These are phyloP conservation scores for Sebastes wilsoni DNA, from an alignment of 2,797 vertebrate species.

Conservation along the genomic window DNA sequence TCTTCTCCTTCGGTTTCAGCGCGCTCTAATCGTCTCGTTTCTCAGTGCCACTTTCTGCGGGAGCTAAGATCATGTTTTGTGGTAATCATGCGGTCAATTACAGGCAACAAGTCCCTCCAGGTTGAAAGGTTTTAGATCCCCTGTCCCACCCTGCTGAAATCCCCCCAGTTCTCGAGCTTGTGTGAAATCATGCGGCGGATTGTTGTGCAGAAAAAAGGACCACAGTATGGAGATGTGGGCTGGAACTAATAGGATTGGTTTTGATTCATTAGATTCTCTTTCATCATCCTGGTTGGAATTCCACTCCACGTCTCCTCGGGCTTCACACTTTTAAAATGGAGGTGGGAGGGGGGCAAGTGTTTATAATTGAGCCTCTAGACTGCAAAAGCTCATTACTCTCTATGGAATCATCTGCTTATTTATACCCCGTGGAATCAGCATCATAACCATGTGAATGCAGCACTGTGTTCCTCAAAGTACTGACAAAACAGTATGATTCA, in stretches of 20 bases:
- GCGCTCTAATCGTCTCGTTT: not conserved
- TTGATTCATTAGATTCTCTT: constrained; percentile 92
- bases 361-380: constrained; percentile 69
- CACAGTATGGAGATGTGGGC: constrained; percentile 85
- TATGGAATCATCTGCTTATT: constrained; percentile 58
- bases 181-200: constrained; percentile 77
- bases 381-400: constrained; percentile 63
- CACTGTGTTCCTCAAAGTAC: constrained; percentile 3
- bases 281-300: constrained; percentile 90
- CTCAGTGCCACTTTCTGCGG: constrained; percentile 14
- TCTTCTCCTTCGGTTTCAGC: not conserved
- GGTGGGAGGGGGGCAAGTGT: constrained; percentile 61
- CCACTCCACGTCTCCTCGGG: constrained; percentile 84
- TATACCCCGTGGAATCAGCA: constrained; percentile 40
- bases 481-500: constrained; percentile 17
- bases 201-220: constrained; percentile 71
- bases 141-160: constrained; percentile 43
- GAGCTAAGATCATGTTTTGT: constrained; percentile 60
- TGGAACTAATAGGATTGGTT: constrained; percentile 93
- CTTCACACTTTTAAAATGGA: constrained; percentile 83
- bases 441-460: constrained; percentile 36
- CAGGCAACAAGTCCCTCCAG: constrained; percentile 63
- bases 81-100: constrained; percentile 71
- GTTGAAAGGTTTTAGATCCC: constrained; percentile 54
- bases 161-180: constrained; percentile 68